Base-by-base conservation (phyloP, 2,888 invertebrate genomes). In the Amiota mariae region DNA sequence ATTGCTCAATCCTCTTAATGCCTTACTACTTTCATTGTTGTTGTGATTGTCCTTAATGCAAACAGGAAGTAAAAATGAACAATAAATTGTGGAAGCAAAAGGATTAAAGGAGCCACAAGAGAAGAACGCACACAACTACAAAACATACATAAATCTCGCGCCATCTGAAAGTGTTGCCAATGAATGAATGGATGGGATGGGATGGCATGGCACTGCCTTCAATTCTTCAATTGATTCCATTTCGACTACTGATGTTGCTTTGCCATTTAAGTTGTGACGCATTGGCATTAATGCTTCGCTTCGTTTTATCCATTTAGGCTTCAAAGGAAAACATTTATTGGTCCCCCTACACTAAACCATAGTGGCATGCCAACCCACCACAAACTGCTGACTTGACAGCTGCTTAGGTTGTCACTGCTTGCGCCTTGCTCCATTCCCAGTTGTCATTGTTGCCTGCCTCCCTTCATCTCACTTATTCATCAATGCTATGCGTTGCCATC, bases 321-420 rank as follows among this genome's bases (percentile, higher is more conserved):
- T 81, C 78, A 79, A 77, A 85, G 82, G 78, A 74, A 78, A 74
- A 64, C 36, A 64, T 64, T 64, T 46, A 24, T 73, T 63, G 72
- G 71, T 72, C 64, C 74, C 68, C n/a, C n/a, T n/a, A 24, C 24
- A 24, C 57, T 75, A 71, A 77, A 81, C 76, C 80, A 80, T 76
- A 75, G 77, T 79, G 36, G 3, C 36, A 36, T 36, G 36, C 73
- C 77, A 82, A 76, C 73, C 84, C 80, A 15, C 9, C 48, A 77
- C 81, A 78, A 81, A 79, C 72, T 76, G 80, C 80, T 80, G 80
- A 81, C 74, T 79, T 79, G 81, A 76, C 80, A 77, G 75, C 79
- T 20, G 36, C 67, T 51, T 15, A 54, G 10, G 54, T 54, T 54
- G 54, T 54, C 54, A 8, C 2, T 54, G n/a, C 13, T 15, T 8